Conservation (phyloP, 2,888 invertebrate genomes). For the Volucella bombylans region DNA sequence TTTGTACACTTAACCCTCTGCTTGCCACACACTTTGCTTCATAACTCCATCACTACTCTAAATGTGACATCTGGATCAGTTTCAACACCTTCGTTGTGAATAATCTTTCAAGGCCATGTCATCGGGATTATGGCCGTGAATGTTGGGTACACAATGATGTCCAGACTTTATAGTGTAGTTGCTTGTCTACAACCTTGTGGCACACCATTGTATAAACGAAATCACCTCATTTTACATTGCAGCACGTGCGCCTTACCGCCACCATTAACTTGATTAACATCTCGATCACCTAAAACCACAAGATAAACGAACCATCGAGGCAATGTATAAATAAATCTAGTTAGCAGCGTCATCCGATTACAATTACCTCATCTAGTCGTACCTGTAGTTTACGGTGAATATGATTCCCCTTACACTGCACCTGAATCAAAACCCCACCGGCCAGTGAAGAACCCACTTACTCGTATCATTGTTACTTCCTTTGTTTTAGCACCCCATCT, state of each 20-base stretch:
- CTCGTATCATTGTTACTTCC: neutral
- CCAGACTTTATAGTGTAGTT: neutral
- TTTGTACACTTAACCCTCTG: no score
- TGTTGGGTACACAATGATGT: neutral
- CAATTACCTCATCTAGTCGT: neutral
- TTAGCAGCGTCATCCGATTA: slow-evolving; percentile 1
- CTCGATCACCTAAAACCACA: slow-evolving; percentile 6
- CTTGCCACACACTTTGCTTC: no score
- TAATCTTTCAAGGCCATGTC: no score
- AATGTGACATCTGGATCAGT: no score
- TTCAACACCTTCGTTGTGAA: no score
- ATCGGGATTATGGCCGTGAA: neutral
- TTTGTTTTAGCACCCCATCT: slow-evolving; percentile 5
- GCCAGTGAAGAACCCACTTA: slow-evolving; percentile 12
- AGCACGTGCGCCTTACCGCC: slow-evolving; percentile 13
- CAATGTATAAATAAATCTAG: neutral
- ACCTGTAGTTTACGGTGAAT: neutral
- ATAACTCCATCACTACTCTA: no score
- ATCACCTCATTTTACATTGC: neutral
- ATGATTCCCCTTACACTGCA: neutral
- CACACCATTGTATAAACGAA: neutral
- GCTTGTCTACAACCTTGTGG: neutral
- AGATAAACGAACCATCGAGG: slow-evolving; percentile 3
- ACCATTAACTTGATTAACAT: neutral
- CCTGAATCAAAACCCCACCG: neutral